Evolutionary conservation across 2,888 invertebrate genomes (phyloP).

Genomic region (Mythimna pallens): DNA sequence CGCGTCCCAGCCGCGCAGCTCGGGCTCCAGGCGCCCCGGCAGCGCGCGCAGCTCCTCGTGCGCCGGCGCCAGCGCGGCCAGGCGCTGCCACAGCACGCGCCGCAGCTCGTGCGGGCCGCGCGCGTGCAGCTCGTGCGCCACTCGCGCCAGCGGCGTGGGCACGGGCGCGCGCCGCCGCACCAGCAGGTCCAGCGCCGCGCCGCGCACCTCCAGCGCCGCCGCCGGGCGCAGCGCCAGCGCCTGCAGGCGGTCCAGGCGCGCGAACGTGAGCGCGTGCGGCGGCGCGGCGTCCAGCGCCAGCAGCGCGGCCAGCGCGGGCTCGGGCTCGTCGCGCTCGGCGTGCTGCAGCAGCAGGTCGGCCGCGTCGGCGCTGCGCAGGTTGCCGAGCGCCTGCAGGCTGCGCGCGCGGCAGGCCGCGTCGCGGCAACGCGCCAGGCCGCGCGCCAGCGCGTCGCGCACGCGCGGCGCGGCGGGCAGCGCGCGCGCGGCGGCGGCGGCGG

Average conservation of each 20-base stretch:
- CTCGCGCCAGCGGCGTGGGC: constrained; percentile 64
- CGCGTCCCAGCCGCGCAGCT: constrained; percentile 70
- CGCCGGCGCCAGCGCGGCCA: constrained; percentile 65
- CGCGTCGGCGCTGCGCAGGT: constrained; percentile 74
- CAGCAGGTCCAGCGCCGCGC: constrained; percentile 75
- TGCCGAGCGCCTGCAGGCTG: constrained; percentile 75
- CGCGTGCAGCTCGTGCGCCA: constrained; percentile 60
- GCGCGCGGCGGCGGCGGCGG: constrained; percentile 65
- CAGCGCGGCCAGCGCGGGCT: constrained; percentile 64
- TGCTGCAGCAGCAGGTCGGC: constrained; percentile 70
- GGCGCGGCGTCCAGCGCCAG: constrained; percentile 55
- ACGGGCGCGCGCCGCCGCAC: constrained; percentile 56
- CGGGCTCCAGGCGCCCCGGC: constrained; percentile 56
- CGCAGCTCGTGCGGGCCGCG: constrained; percentile 75
- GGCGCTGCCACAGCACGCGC: constrained; percentile 78
- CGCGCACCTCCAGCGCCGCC: constrained; percentile 71
- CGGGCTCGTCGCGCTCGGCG: constrained; percentile 43
- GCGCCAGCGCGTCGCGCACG: constrained; percentile 47
- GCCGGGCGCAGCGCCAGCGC: constrained; percentile 60
- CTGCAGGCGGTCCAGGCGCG: constrained; percentile 58
- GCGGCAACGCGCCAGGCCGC: constrained; percentile 66
- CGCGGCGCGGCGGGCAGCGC: constrained; percentile 40
- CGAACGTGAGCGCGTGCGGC: constrained; percentile 49
- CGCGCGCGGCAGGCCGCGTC: constrained; percentile 70
- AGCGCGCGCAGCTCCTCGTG: constrained; percentile 62